Base-by-base conservation (phyloP, 1,140 invertebrate genomes). In the Cydia amplana region DNA sequence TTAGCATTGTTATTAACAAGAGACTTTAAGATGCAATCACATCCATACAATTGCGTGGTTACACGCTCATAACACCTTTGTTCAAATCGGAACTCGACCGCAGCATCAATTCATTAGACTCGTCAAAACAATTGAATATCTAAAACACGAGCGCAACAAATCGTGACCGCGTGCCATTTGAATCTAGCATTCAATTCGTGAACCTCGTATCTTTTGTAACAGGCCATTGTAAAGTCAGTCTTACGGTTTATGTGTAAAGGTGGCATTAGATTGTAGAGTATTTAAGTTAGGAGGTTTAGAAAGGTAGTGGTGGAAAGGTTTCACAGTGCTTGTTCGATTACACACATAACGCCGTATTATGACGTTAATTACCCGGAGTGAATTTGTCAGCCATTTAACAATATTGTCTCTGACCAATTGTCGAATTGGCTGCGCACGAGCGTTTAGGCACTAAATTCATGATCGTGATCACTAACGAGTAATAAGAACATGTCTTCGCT, bases 361-460 rank as follows among this genome's bases (percentile, higher is more conserved):
- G 81, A 82, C 85, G 79, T 12, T 60, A 60, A 60, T 60, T 10
- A 12, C 55, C 20, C 9, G 55, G 10, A 60, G 9, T 60, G 20
- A 60, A 60, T 60, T 9, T 60, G 20, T 20, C 55, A 60, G 55
- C 78, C 80, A 82, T 83, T 82, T 82, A 80, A 85, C 82, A 85
- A 86, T 87, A 87, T 87, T 87, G 86, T 87, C 83, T 87, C 78
- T 87, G 82, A 85, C 85, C 80, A 88, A 86, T 88, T 60, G 6
- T 60, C 55, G n/a, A n/a, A 60, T 60, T 60, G 20, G 4, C 20
- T 23, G 55, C 55, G 55, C 55, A 60, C 55, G 55, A 60, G 55
- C 20, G 55, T 60, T 2, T 28, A 32, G n/a, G n/a, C n/a, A n/a
- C n/a, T 60, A 23, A 60, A 12, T 60, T 23, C 3, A 60, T 23